Conservation (phyloP, 2,888 invertebrate species). For the Pandemis heparana region DNA sequence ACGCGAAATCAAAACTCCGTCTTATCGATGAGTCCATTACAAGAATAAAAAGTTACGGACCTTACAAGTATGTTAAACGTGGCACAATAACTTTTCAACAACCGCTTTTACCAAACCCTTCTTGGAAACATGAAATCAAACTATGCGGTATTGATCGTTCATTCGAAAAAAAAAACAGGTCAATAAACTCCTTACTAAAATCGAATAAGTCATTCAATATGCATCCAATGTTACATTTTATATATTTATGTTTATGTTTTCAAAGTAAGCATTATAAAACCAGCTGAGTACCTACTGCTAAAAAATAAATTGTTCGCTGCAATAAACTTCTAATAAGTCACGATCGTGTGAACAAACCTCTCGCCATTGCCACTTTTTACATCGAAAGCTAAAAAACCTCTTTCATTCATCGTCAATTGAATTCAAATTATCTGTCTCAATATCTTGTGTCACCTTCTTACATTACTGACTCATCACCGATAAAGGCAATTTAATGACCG, state of each 20-base stretch:
- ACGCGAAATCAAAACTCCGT: not conserved
- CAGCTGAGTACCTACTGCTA: no score
- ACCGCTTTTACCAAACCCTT: slow-evolving; percentile 7
- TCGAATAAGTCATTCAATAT: no score
- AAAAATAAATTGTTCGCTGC: not conserved
- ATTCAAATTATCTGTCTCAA: slow-evolving; percentile 9
- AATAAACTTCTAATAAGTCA: not conserved
- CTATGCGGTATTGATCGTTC: not conserved
- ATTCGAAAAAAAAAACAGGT: not conserved
- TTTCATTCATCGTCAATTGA: slow-evolving; percentile 1
- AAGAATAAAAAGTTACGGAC: slow-evolving; percentile 1
- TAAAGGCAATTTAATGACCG: slow-evolving; percentile 9
- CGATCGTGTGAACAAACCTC: not conserved
- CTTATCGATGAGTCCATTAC: not conserved
- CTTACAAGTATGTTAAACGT: not conserved
- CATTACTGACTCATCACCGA: slow-evolving; percentile 7
- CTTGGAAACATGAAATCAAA: not conserved
- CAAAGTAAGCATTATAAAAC: no score
- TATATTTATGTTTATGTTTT: no score
- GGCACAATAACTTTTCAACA: slow-evolving; percentile 3
- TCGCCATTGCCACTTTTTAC: not conserved
- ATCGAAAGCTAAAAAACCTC: not conserved
- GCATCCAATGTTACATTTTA: no score
- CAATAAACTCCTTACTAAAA: not conserved
- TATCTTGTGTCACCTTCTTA: not conserved